Base-by-base conservation (phyloP, 1,140 invertebrate species). In the Apolygus lucorum region DNA sequence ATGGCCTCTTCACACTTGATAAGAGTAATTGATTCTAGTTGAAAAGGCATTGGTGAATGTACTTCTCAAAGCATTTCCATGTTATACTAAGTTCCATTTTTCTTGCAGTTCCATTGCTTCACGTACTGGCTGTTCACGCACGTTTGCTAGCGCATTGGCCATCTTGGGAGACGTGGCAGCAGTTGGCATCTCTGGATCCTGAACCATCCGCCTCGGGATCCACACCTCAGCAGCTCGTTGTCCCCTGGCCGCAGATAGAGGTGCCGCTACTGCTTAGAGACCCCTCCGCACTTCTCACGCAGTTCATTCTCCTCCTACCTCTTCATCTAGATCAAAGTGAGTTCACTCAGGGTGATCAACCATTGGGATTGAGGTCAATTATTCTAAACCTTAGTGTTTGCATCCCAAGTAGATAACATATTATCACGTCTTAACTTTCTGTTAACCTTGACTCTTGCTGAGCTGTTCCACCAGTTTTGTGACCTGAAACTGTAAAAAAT, bases 231-330 rank as follows among this genome's bases (percentile, higher is more conserved):
- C 22, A 28, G 67, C 87, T 91, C 78, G 90, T 95, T 71, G 81
- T 78, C 25, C 80, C 80, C 0, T 75, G 79, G 27, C 82, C 84
- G 71, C 82, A 83, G n/a, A 29, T 17, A 67, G 87, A 91, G 78
- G 90, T 95, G 71, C 93, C 93, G 68, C 78, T 95, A 65, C 80
- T 97, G 69, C 81, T 96, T 54, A 84, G 86, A 72, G 95, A 98
- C 83, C 90, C 91, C 0, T 84, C 85, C 22, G 87, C 93, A 63
- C 78, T 96, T 67, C 82, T 98, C 0, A 84, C 95, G 73, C 92
- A 97, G 78, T 87, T 96, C 72, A 83, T 95, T 66, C 81, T 97
- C 63, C 81, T 94, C 52, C 84, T 95, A 49, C 93, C 94, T 17
- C 79, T 90, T 25, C 87, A 92, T 76, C 82, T 96, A 54, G 92